These are phyloP conservation scores for Parauchenoglanis ngamensis DNA, from an alignment of 2,797 vertebrate genomes.

Conservation along the genomic window DNA sequence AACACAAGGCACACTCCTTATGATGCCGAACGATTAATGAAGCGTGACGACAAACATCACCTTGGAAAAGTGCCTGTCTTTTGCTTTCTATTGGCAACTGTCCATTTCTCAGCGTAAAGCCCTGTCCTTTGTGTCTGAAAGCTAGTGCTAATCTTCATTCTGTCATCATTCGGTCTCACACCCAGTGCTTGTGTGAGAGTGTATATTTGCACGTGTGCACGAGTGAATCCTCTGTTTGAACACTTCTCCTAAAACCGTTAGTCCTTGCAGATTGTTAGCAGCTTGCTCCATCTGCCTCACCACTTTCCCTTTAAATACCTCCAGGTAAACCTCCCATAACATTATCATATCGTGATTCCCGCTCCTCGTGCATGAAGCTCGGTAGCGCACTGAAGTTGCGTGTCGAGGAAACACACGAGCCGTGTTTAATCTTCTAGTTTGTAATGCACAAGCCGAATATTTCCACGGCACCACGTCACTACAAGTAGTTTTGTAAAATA, in stretches of 20 bases:
- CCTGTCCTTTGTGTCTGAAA: conserved; percentile 71
- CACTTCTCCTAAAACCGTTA: conserved; percentile 50
- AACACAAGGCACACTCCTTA: conserved; percentile 62
- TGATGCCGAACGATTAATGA: conserved; percentile 50
- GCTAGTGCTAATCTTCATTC: conserved; percentile 38
- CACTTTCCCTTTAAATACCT: conserved; percentile 72
- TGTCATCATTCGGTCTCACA: conserved; percentile 7
- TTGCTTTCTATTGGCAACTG: conserved; percentile 64
- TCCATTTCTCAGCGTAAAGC: conserved; percentile 75
- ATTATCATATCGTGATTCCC: not conserved
- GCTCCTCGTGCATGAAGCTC: not conserved
- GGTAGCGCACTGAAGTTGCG: not conserved
- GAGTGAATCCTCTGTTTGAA: conserved; percentile 47
- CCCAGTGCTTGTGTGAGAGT: not conserved
- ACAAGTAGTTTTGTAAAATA: conserved; percentile 65
- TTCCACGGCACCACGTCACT: conserved; percentile 15
- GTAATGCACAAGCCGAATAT: conserved; percentile 1
- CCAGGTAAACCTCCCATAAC: conserved; percentile 48
- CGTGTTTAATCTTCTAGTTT: conserved; percentile 13
- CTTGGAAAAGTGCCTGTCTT: conserved; percentile 83
- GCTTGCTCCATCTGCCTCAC: conserved; percentile 62
- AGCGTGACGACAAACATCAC: conserved; percentile 55
- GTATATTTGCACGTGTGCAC: conserved; percentile 5
- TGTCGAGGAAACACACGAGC: conserved; percentile 11
- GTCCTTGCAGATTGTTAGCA: conserved; percentile 70